Base-by-base conservation (phyloP, 2,888 invertebrate genomes). In the Uloborus plumipes region DNA sequence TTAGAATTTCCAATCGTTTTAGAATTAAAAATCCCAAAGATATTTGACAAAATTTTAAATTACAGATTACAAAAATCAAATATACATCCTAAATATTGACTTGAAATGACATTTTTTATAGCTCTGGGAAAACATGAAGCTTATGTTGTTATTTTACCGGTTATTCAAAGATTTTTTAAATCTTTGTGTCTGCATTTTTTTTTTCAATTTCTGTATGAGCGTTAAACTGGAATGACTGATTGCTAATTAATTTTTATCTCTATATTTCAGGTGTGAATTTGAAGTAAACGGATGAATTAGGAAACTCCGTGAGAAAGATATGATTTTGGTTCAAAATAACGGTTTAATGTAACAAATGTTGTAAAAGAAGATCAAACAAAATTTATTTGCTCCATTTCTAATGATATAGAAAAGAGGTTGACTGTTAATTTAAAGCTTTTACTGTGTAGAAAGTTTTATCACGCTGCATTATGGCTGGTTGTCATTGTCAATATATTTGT, bases 311-410 rank as follows among this genome's bases (percentile, higher is more conserved):
- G n/a, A n/a, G n/a, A 70, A 26, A 62, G 70, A 31, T 75, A 69
- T 51, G n/a, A n/a, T n/a, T n/a, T 11, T 59, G 9, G 51, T 65
- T n/a, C 16, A 3, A 1, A 70, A 70, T 50, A 65, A 59, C 3
- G 22, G 61, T 49, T 18, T 81, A 16, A 67, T 31, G 65, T 74
- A n/a, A 6, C 70, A n/a, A 59, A 80, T 50, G 50, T 73, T 4
- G 73, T 73, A 49, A 80, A 78, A 71, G 78, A 84, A 61, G 80
- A 84, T 31, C 71, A 65, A 31, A 76, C 67, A 39, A 76, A 64
- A 50, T 84, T 80, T 49, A 53, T 22, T 31, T 84, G 84, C 20
- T 55, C 18, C 1, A 51, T 65, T 64, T 50, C 75, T 14, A 84
- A 84, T 69, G 76, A 69, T 2, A 67, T 76, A 0, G 80, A 80